A percentile compares a stretch with the other conserved stretches of the same genome.
phyloP scores from a whole-genome alignment of 2,797 vertebrate species.

The Australoheros facetus region DNA sequence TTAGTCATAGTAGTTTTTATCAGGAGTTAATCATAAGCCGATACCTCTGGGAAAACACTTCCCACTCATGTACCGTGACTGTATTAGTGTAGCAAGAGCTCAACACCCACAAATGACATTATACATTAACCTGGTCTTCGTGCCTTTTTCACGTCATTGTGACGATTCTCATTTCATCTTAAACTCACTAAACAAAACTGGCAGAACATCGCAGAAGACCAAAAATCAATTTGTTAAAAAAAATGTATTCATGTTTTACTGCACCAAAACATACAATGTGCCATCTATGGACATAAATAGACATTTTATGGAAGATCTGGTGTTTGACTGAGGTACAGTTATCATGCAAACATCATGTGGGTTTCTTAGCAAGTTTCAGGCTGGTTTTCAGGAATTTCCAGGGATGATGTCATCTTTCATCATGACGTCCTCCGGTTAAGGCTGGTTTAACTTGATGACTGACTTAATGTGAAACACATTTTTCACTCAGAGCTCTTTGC shows the following conservation, averaged over 20 bases:
- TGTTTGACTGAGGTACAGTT: slow-evolving; percentile 34
- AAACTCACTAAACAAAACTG: slow-evolving; percentile 10
- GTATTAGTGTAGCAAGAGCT: slow-evolving; percentile 5
- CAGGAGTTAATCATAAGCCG: slow-evolving; percentile 35
- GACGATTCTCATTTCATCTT: background rate
- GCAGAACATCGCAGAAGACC: background rate
- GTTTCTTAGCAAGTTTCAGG: slow-evolving; percentile 44
- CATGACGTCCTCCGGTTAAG: slow-evolving; percentile 1
- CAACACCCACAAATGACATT: slow-evolving; percentile 3
- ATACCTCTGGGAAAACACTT: slow-evolving; percentile 13
- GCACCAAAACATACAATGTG: slow-evolving; percentile 42
- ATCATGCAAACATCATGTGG: slow-evolving; percentile 30
- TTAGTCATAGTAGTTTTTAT: background rate
- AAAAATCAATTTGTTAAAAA: slow-evolving; percentile 14
- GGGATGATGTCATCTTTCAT: slow-evolving; percentile 32
- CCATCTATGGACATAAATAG: slow-evolving; percentile 19
- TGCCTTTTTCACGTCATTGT: background rate
- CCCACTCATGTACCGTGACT: slow-evolving; percentile 23
- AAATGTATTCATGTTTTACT: slow-evolving; percentile 24
- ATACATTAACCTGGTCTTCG: background rate
- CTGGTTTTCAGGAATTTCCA: slow-evolving; percentile 53
- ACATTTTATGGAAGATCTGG: slow-evolving; percentile 2
- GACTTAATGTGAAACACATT: background rate
- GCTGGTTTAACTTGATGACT: slow-evolving; percentile 1
- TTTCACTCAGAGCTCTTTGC: slow-evolving; percentile 2